Percentiles rank a stretch among this genome's conserved stretches.
These are phyloP conservation scores for Sapajus apella DNA, from an alignment of 2,113 vertebrate genomes.

Conservation along the genomic window DNA sequence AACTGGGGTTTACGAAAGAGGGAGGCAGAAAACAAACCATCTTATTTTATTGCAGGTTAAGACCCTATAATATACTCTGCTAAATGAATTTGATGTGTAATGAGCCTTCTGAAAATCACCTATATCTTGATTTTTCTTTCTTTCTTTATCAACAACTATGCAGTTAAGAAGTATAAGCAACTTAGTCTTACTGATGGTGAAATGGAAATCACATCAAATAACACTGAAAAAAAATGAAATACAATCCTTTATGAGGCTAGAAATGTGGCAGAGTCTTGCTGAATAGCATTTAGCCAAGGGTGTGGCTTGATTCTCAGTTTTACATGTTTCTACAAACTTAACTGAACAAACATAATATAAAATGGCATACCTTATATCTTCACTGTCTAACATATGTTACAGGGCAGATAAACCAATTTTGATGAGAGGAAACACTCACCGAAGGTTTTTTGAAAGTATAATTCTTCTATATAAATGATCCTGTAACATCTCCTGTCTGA, in stretches of 20 bases:
- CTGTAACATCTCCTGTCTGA: neutral
- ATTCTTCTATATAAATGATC: neutral
- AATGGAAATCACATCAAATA: neutral
- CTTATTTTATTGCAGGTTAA: neutral
- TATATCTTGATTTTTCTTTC: conserved; percentile 12
- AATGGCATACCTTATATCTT: neutral
- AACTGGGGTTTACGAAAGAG: neutral
- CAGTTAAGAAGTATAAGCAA: conserved; percentile 32
- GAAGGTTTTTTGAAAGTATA: neutral
- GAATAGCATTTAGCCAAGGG: neutral
- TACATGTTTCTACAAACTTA: neutral
- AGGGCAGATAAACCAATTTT: neutral
- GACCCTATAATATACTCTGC: neutral
- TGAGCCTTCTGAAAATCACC: conserved; percentile 2
- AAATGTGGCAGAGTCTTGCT: neutral
- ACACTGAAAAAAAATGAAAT: neutral
- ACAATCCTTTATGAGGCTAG: neutral
- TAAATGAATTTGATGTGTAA: conserved; percentile 6
- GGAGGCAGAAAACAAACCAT: neutral
- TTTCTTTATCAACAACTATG: neutral
- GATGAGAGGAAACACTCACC: neutral
- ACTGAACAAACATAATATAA: neutral
- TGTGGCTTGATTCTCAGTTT: neutral
- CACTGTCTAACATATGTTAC: neutral
- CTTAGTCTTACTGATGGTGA: neutral